These are phyloP conservation scores for Labia minor DNA, from an alignment of 2,888 invertebrate species.

Conservation along the genomic window DNA sequence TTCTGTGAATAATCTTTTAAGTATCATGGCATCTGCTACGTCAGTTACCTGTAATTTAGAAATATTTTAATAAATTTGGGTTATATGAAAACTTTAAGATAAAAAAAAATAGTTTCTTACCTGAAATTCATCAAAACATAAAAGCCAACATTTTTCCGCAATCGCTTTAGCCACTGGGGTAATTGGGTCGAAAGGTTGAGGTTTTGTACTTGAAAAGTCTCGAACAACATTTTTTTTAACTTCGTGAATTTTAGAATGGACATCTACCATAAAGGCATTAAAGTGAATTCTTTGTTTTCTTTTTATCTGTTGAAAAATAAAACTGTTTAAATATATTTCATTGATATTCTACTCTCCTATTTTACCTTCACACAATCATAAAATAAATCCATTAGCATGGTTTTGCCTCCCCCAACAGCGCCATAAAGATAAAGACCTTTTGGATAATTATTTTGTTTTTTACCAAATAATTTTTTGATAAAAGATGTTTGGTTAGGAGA, in stretches of 20 bases:
- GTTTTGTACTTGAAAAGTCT: conserved; percentile 44
- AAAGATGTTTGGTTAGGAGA: conserved; percentile 40
- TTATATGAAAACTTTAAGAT: too few relatives aligned
- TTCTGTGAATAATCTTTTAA: conserved; percentile 88
- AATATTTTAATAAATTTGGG: conserved; percentile 29
- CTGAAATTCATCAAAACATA: conserved; percentile 98
- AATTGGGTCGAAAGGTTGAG: conserved; percentile 82
- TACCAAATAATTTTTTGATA: conserved; percentile 35
- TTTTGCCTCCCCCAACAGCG: conserved; percentile 92
- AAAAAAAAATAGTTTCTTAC: conserved; percentile 37
- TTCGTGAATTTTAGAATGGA: conserved; percentile 80
- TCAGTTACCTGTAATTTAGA: conserved; percentile 69
- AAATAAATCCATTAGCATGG: conserved; percentile 98
- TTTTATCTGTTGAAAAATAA: conserved; percentile 44
- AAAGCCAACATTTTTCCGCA: conserved; percentile 73
- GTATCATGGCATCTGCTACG: conserved; percentile 98
- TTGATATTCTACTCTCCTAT: background rate
- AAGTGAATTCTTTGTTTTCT: conserved; percentile 82
- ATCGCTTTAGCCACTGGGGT: conserved; percentile 84
- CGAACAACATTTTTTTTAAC: conserved; percentile 55
- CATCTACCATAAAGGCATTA: conserved; percentile 93
- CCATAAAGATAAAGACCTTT: conserved; percentile 82
- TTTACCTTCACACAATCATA: conserved; percentile 60
- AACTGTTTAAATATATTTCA: conserved; percentile 13
- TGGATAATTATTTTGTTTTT: conserved; percentile 41